Conservation (phyloP, 2,888 invertebrate species). For the Leptothorax acervorum region DNA sequence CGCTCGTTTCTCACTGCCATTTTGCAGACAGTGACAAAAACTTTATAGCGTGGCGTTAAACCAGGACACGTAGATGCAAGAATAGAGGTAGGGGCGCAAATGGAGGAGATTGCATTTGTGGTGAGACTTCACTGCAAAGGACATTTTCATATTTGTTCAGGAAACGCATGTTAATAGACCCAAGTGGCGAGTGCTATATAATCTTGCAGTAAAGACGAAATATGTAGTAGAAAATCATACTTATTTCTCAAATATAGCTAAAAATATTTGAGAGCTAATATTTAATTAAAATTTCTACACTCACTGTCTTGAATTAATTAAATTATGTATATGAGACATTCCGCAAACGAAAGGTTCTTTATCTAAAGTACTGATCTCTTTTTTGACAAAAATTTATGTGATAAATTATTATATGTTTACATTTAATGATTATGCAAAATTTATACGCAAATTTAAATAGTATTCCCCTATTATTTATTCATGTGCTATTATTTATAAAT, state of each 20-base stretch:
- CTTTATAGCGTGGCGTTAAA: conserved; percentile 70
- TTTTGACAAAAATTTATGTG: not conserved
- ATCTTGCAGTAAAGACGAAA: conserved; percentile 40
- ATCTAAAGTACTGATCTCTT: not conserved
- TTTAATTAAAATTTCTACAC: not conserved
- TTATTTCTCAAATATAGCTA: conserved; percentile 13
- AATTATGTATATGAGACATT: not conserved
- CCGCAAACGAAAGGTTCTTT: not conserved
- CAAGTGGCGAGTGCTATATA: not conserved
- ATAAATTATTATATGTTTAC: not conserved
- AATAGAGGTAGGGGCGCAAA: conserved; percentile 54
- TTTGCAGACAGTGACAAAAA: conserved; percentile 74
- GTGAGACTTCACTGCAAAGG: conserved; percentile 56
- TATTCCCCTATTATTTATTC: conserved; percentile 29
- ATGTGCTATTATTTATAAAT: conserved; percentile 12
- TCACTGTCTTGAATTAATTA: not conserved
- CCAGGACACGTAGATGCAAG: conserved; percentile 69
- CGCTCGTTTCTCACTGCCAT: conserved; percentile 74
- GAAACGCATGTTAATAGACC: conserved; percentile 65
- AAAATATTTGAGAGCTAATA: not conserved
- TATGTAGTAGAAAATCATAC: conserved; percentile 1
- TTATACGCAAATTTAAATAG: conserved; percentile 13
- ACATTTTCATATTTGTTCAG: conserved; percentile 69
- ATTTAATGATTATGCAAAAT: conserved; percentile 10
- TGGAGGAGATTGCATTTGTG: conserved; percentile 68